phyloP scores from a whole-genome alignment of 2,888 invertebrate species.

The Phrixothrix hirtus region DNA sequence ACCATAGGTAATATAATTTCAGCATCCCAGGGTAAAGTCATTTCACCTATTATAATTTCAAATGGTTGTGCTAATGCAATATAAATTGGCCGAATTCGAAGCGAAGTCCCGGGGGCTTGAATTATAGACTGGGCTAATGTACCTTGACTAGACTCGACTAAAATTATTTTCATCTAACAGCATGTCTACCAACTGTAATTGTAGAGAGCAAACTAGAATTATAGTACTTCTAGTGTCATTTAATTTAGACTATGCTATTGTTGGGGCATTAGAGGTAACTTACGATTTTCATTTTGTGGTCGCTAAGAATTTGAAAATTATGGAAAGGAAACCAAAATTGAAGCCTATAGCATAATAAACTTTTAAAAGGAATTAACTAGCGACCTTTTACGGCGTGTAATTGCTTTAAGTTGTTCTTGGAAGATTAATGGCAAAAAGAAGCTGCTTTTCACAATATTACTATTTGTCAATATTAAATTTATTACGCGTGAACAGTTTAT shows the following conservation, averaged over 20 bases:
- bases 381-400: not conserved
- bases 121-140: slow-evolving; percentile 42
- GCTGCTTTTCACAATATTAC: too few relatives aligned
- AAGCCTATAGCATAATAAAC: not conserved
- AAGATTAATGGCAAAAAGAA: not conserved
- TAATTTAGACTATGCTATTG: slow-evolving; percentile 38
- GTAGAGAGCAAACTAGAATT: slow-evolving; percentile 36
- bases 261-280: slow-evolving; percentile 17
- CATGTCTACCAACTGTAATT: slow-evolving; percentile 30
- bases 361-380: not conserved
- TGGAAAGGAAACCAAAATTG: slow-evolving; percentile 15
- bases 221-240: slow-evolving; percentile 45
- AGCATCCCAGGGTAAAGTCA: slow-evolving; percentile 20
- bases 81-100: slow-evolving; percentile 44
- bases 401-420: not conserved
- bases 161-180: slow-evolving; percentile 33
- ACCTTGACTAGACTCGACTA: slow-evolving; percentile 34
- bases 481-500: too few relatives aligned
- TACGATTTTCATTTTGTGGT: slow-evolving; percentile 34
- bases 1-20: slow-evolving; percentile 23
- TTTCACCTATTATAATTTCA: slow-evolving; percentile 41
- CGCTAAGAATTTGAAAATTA: slow-evolving; percentile 34
- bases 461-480: too few relatives aligned
- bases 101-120: slow-evolving; percentile 37
- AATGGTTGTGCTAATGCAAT: slow-evolving; percentile 36